Evolutionary conservation across 2,113 vertebrate genomes (phyloP), one percentile per base, ranked within the genome.

Genomic region (Coregonus clupeaformis): DNA sequence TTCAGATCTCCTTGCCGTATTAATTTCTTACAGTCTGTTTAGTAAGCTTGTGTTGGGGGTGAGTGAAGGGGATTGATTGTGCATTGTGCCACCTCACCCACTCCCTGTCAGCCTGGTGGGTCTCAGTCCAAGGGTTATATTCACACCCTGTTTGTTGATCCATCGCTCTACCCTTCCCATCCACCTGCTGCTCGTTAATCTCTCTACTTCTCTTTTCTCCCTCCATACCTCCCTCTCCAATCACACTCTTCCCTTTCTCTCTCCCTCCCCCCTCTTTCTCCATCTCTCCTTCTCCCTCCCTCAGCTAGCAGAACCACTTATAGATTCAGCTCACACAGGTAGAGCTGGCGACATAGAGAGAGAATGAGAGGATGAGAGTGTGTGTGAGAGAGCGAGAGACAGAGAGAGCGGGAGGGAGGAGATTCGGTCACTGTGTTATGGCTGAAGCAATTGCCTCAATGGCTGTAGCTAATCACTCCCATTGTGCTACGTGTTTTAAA

Each of bases 261-360:
- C 30, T n/a, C 32, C 18, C 30, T 36, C 20, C 32, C 11, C 47
- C 66, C 65, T 25, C 16, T 68, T 16, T 42, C 27, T 20, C 27
- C 65, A 29, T 30, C 16, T 68, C 45, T 24, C 4, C 18, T n/a
- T 71, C 59, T 45, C 30, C n/a, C 30, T 22, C 9, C 62, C 63
- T 67, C 72, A 68, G 36, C 29, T 81, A 76, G 72, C 82, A 77
- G 70, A 84, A 79, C 84, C 77, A 71, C 84, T 82, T 85, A 75
- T 73, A 68, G 78, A 90, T 86, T 84, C 73, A 76, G 77, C 71
- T 69, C 77, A 65, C 78, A 69, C 55, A 64, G 64, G 72, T 59
- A 18, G 72, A 75, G 75, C 75, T 57, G 47, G 49, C n/a, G 27
- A 57, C 29, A 36, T 5, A 36, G 29, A 49, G 25, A 2, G 11